Evolutionary conservation across 2,797 vertebrate species (phyloP), one percentile per base, ranked within the genome.

Genomic region (Pampus argenteus): DNA sequence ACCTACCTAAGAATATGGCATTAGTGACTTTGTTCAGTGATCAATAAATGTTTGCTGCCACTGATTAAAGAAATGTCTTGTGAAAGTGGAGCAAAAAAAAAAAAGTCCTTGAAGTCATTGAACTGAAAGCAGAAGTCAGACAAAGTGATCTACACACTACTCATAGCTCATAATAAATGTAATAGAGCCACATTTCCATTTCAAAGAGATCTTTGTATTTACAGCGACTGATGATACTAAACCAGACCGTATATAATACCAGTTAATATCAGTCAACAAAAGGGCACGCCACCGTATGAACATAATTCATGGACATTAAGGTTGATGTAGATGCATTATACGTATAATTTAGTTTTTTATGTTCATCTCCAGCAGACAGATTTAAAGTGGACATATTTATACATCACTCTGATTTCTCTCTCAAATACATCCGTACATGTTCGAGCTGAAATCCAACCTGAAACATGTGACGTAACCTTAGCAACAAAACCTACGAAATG

Each of bases 231-330:
- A 42, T 2, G 1, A 38, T 26, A 58, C 62, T 13, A 45, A 7
- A 26, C 34, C 25, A 56, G 25, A 59, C 38, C 17, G 5, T 9
- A 36, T 44, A 36, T 42, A 18, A 23, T n/a, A 23, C n/a, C 11
- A 45, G 11, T 50, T 31, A 23, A 50, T n/a, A 29, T 9, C 9
- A 47, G 22, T 31, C 25, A 48, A 38, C 61, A 71, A 54, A 47
- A 22, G 9, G 26, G 44, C 34, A 23, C 13, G 34, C 2, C 13
- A 20, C 9, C n/a, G 25, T 22, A 18, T 49, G 34, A 54, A 48
- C 20, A 60, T 49, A 47, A 65, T 25, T 38, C 28, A 22, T 52
- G 47, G 13, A 36, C 52, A 57, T 57, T 18, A 22, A 23, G 38
- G 11, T 3, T 42, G 3, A 31, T 31, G 2, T 6, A 34, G 20